Conservation (phyloP, 2,113 vertebrate genomes). For the Ophiodon elongatus region DNA sequence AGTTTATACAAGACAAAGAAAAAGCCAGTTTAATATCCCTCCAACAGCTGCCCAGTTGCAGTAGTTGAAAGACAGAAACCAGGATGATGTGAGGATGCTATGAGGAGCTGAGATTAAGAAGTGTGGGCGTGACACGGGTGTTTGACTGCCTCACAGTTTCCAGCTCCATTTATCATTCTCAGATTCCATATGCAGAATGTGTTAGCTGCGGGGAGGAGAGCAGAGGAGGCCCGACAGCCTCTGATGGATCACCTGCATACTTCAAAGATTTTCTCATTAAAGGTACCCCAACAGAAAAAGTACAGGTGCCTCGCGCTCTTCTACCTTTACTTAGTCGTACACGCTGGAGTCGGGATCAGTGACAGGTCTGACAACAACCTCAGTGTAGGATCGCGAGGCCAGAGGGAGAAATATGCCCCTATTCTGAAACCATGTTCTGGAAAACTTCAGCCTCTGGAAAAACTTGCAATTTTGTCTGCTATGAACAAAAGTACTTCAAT, state of each 20-base stretch:
- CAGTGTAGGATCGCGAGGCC: background rate
- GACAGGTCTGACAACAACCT: conserved; percentile 18
- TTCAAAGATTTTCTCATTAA: conserved; percentile 55
- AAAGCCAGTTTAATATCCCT: background rate
- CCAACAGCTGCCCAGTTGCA: background rate
- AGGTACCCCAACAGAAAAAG: conserved; percentile 19
- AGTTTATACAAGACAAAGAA: conserved; percentile 29
- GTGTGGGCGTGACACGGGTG: conserved; percentile 24
- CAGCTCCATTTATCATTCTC: conserved; percentile 65
- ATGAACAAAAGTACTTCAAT: conserved; percentile 16
- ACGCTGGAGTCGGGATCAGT: conserved; percentile 10
- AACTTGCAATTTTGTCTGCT: background rate
- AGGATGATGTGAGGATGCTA: conserved; percentile 45
- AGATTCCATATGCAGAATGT: conserved; percentile 54
- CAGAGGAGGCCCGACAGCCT: conserved; percentile 31
- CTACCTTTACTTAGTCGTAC: background rate
- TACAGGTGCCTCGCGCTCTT: conserved; percentile 9
- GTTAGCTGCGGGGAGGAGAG: conserved; percentile 46
- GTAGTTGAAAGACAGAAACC: conserved; percentile 37
- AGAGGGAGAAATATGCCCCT: conserved; percentile 21
- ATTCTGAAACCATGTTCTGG: conserved; percentile 36
- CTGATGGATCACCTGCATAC: conserved; percentile 65
- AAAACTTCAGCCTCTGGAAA: conserved; percentile 24
- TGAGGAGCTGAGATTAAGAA: conserved; percentile 51
- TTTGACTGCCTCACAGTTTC: conserved; percentile 51